Percentiles rank a stretch among this genome's conserved stretches.
phyloP scores from a whole-genome alignment of 2,797 vertebrate species.

The Melanotaenia pygmaea region DNA sequence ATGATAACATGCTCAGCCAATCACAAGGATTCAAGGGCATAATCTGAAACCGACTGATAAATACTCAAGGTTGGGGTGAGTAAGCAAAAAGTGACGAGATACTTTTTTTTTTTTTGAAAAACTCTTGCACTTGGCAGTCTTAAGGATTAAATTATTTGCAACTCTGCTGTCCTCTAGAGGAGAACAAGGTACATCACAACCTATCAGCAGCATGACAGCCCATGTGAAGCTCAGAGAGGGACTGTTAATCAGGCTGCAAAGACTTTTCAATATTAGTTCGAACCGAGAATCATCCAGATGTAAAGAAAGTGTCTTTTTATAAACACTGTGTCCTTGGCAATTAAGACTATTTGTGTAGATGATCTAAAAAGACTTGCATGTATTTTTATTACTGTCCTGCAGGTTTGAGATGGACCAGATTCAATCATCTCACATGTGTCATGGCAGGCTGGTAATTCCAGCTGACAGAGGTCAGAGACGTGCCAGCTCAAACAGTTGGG shows the following conservation, averaged over 20 bases:
- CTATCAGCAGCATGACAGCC: background rate
- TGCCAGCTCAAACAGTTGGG: background rate
- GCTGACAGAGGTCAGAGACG: background rate
- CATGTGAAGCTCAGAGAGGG: background rate
- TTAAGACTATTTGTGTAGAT: background rate
- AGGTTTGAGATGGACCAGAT: background rate
- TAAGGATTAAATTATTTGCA: slow-evolving; percentile 34
- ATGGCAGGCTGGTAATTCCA: background rate
- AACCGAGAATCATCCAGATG: background rate
- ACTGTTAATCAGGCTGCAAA: too few relatives aligned
- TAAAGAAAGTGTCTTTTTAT: background rate
- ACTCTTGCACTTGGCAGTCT: background rate
- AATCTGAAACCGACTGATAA: slow-evolving; percentile 10
- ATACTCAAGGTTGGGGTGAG: slow-evolving; percentile 4
- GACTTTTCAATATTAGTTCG: background rate
- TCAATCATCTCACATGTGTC: background rate
- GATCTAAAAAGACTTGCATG: background rate
- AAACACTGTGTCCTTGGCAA: background rate
- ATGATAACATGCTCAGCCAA: background rate
- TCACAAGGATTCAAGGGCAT: background rate
- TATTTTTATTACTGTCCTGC: background rate
- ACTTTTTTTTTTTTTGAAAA: background rate
- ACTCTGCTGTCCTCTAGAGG: slow-evolving; percentile 71
- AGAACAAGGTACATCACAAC: slow-evolving; percentile 28
- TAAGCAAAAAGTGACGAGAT: background rate